Evolutionary conservation across 2,113 vertebrate species (phyloP), one percentile per base, ranked within the genome.

Genomic region (Cyprinodon tularosa): DNA sequence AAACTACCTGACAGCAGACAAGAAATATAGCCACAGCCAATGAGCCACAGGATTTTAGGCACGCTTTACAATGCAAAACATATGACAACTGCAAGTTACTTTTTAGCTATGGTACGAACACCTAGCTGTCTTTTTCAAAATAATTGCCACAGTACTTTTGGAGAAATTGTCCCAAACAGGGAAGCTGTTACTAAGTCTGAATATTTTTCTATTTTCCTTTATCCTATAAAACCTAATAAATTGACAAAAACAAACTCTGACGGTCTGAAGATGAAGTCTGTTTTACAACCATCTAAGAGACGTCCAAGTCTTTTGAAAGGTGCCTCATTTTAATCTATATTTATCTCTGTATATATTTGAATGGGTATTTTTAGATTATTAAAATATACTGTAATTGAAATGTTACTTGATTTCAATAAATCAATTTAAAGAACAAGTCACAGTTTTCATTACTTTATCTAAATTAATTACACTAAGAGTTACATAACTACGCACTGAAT

Each of bases 1-100:
- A 12, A 29, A 14, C 42, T 48, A 14, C 37, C 66, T 68, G 45
- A 68, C 47, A 70, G 68, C 20, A 59, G 17, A 60, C 37, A 70
- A 39, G 12, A 42, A 22, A 15, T 70, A 39, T 3, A 60, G 53
- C 12, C 68, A n/a, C 37, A 13, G 29, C 47, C 53, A 68, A 68
- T 37, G 36, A 68, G 48, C 66, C 4, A 12, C 37, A 9, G 15
- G 48, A 70, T 59, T 70, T 22, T 12, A 59, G 50, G 20, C 20
- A 59, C 29, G 14, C 42, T 42, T 50, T 22, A 59, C 50, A 60
- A 60, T 42, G n/a, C 17, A 20, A 60, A 60, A 50, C 38, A 22
- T 12, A 70, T 14, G 12, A 15, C 8, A 29, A 45, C n/a, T 14
- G 29, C 5, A 12, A 10, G 45, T 36, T 50, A n/a, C 17, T 4